Evolutionary conservation across 2,888 invertebrate genomes (phyloP).

Genomic region (Idaea aversata): DNA sequence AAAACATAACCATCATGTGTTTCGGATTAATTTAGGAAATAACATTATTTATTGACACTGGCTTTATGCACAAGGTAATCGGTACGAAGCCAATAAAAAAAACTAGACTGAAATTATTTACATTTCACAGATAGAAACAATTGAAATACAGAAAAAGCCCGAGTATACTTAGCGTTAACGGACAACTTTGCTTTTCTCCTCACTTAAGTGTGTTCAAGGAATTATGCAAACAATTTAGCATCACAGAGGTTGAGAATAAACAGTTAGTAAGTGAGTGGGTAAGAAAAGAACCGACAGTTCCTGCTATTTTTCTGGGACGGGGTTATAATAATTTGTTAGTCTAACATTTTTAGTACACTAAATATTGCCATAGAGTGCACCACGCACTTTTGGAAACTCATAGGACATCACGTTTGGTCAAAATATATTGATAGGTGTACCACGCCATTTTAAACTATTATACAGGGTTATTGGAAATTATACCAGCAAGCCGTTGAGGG

Average conservation of each 20-base stretch:
- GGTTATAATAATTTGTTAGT: background rate
- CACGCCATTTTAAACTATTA: too few species aligned
- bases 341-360: background rate
- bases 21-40: too few species aligned
- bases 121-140: background rate
- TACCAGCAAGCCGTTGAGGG: too few species aligned
- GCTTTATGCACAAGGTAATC: too few species aligned
- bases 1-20: too few species aligned
- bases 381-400: too few species aligned
- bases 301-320: background rate
- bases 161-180: background rate
- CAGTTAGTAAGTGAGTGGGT: background rate
- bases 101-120: background rate
- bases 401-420: too few species aligned
- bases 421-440: too few species aligned
- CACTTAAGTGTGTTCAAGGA: background rate
- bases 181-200: background rate
- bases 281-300: background rate
- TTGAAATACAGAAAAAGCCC: background rate
- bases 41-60: too few species aligned
- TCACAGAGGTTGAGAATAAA: background rate
- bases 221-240: constrained; percentile 1
- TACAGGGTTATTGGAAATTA: too few species aligned
- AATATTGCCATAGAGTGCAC: too few species aligned
- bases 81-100: too few species aligned